Percentiles rank a stretch among this genome's conserved stretches.
These are phyloP conservation scores for Zonotrichia albicollis DNA, from an alignment of 2,797 vertebrate species.

Conservation along the genomic window DNA sequence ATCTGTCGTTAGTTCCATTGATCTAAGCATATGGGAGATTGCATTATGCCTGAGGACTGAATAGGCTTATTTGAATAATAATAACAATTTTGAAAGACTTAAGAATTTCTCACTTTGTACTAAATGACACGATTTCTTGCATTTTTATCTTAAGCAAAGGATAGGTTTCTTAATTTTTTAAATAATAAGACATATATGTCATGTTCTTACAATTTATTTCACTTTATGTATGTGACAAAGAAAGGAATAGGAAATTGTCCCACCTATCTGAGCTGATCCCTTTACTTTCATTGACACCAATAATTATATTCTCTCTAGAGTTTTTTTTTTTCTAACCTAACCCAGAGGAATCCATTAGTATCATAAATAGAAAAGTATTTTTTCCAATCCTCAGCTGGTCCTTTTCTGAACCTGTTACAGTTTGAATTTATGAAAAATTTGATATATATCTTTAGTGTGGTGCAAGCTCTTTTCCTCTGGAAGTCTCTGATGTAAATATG, in stretches of 20 bases:
- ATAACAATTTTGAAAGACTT: background rate
- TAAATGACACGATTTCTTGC: background rate
- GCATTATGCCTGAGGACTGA: background rate
- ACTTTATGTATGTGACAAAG: background rate
- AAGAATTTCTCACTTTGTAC: background rate
- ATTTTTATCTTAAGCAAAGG: background rate
- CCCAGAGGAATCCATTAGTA: background rate
- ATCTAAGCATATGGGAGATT: conserved; percentile 8
- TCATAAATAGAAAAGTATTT: background rate
- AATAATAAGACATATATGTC: background rate
- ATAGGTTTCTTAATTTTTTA: background rate
- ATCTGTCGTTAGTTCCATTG: background rate
- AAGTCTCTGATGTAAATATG: background rate
- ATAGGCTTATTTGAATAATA: conserved; percentile 17
- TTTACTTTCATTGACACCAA: background rate
- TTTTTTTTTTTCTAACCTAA: background rate
- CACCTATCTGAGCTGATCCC: background rate
- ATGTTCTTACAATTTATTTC: background rate
- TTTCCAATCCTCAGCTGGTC: background rate
- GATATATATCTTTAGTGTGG: background rate
- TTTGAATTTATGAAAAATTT: background rate
- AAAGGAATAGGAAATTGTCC: background rate
- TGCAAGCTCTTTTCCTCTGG: background rate
- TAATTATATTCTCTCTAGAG: background rate
- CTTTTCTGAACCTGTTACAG: background rate